Percentiles rank a stretch among this genome's conserved stretches.
Evolutionary conservation across 2,888 invertebrate species (phyloP).

Genomic region (Pseudoips prasinana): DNA sequence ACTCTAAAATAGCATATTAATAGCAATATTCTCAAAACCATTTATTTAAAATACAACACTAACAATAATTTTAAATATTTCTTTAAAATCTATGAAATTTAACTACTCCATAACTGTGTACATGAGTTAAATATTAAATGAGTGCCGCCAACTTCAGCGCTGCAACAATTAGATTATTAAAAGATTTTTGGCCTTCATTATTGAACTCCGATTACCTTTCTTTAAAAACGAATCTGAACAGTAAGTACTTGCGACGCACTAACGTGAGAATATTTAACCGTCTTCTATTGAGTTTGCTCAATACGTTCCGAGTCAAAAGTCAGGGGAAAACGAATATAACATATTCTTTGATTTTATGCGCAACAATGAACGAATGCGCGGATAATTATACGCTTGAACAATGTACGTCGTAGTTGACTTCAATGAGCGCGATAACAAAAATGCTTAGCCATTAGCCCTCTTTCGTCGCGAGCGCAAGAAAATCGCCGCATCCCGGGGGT

Average conservation of each 20-base stretch:
- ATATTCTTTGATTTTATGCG: conserved; percentile 76
- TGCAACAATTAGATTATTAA: no score
- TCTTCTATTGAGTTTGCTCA: conserved; percentile 64
- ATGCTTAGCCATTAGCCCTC: conserved; percentile 66
- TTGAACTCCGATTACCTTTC: no score
- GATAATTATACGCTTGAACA: conserved; percentile 78
- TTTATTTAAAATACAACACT: no score
- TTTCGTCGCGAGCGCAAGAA: conserved; percentile 68
- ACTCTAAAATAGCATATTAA: no score
- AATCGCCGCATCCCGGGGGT: conserved; percentile 73
- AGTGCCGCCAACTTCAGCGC: no score
- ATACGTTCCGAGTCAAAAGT: conserved; percentile 73
- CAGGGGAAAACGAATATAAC: conserved; percentile 73
- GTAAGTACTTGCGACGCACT: conserved; percentile 44
- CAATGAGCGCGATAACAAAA: conserved; percentile 67
- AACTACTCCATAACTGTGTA: no score
- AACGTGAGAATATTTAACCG: conserved; percentile 81
- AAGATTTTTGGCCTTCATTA: no score
- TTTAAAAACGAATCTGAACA: conserved; percentile 11
- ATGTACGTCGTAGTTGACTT: conserved; percentile 68
- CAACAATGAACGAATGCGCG: conserved; percentile 69
- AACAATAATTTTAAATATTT: no score
- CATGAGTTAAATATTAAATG: no score
- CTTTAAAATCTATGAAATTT: no score
- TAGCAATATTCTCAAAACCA: no score